Evolutionary conservation across 2,888 invertebrate genomes (phyloP).

Genomic region (Campaea margaritaria): DNA sequence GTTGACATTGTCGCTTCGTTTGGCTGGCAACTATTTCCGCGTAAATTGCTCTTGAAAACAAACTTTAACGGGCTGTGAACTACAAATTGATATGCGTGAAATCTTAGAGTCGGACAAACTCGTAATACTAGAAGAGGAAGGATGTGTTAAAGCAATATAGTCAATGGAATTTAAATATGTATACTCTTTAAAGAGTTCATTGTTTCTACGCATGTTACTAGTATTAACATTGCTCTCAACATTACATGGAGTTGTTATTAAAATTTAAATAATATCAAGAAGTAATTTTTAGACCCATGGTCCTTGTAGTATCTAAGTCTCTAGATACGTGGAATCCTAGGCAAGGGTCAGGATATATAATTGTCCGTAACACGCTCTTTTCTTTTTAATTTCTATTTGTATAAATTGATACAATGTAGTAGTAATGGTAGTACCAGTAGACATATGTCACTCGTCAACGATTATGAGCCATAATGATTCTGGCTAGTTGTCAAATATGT

Average conservation of each 20-base stretch:
- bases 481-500: constrained; percentile 65
- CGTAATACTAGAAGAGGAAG: neutral
- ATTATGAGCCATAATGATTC: constrained; percentile 44
- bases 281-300: no score
- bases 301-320: no score
- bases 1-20: constrained; percentile 72
- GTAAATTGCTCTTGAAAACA: constrained; percentile 46
- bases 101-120: neutral
- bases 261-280: no score
- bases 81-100: constrained; percentile 18
- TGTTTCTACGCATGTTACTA: no score
- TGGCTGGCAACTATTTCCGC: constrained; percentile 68
- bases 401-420: constrained; percentile 11
- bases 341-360: no score
- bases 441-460: constrained; percentile 53
- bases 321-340: no score
- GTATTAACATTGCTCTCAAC: no score
- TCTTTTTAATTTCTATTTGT: no score
- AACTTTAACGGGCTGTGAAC: constrained; percentile 24
- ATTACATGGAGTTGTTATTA: no score
- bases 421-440: constrained; percentile 25
- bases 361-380: no score
- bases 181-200: no score
- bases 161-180: no score
- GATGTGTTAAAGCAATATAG: neutral